Evolutionary conservation across 2,888 invertebrate genomes (phyloP), one percentile per base, ranked within the genome.

Genomic region (Neoitamus cyanurus): DNA sequence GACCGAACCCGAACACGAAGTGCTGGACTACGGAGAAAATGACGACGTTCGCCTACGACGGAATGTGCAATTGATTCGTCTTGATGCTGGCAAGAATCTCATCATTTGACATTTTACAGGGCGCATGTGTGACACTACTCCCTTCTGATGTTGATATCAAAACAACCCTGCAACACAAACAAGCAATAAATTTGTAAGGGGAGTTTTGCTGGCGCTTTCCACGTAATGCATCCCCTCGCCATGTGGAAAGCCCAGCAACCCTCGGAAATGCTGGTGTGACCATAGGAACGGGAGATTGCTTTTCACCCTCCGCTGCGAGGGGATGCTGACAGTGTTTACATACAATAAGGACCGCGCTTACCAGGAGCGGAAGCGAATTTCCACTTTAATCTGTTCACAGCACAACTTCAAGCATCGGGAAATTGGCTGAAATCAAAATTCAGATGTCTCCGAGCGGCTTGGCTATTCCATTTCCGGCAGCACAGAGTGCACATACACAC

Each of bases 51-150:
- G 11, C 42, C 42, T 15, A 28, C 48, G 78, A 80, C 34, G 15
- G 30, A 34, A 80, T 75, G 46, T 34, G 58, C 31, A 80, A 58
- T 58, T 15, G 58, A 58, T 58, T 80, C 78, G 13, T 13, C 34
- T 80, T 80, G 78, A 80, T 80, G 78, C 78, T 80, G 78, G 78
- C 78, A 80, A 80, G 78, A 80, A 80, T 48, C 34, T 34, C 31
- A 58, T 80, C 34, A 20, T 80, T 80, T 80, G 78, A 80, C 78
- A 58, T 80, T 80, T 58, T 58, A 4, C n/a, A 58, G 30, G 34
- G 58, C 78, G 78, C 78, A 80, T 80, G 78, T 37, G 15, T 58
- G 58, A 58, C 9, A 58, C 58, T 58, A 20, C 58, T 58, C 58
- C 58, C 58, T 58, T 58, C 9, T 25, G 34, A 34, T 31, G 30